Evolutionary conservation across 1,140 invertebrate species (phyloP), one percentile per base, ranked within the genome.

Genomic region (Cecropterus lyciades): DNA sequence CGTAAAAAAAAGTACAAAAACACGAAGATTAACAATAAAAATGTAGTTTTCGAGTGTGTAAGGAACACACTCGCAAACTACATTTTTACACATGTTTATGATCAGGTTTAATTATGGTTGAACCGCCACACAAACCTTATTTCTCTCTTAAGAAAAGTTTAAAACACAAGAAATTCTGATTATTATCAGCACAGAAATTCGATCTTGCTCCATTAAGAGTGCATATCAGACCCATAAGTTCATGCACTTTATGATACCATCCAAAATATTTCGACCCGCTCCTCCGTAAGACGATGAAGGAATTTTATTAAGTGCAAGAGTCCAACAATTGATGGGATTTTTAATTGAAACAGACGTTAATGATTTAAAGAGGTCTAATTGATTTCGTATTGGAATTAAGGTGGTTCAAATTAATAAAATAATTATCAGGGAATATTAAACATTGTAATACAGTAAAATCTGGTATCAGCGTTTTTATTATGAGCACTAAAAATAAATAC

Each of bases 311-410:
- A 16, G 43, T 48, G 43, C 43, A 48, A 60, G 24, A 43, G 45
- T 16, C 56, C 40, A 59, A 59, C 8, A 30, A 46, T 33, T 60
- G 30, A 60, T 60, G 56, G 43, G 10, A n/a, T 60, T 60, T 60
- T 60, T 48, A 60, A 60, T 60, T 60, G 56, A 48, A 48, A 37
- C 24, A n/a, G 56, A 60, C 56, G 27, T 60, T 60, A 60, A 60
- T 60, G 56, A 55, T 55, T 55, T 40, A 40, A 55, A 7, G 3
- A 30, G 13, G 9, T 16, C 11, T 30, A 46, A 59, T 30, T 45
- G 43, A 37, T 48, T 37, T 33, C 43, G 43, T 60, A n/a, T n/a
- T n/a, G 33, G 43, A 30, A 13, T 52, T 55, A n/a, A 17, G 16
- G 30, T 33, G 27, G 16, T 40, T 55, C 52, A 15, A 40, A 55